These are phyloP conservation scores for Potamilus streckersoni DNA, from an alignment of 1,140 invertebrate species.

Conservation along the genomic window DNA sequence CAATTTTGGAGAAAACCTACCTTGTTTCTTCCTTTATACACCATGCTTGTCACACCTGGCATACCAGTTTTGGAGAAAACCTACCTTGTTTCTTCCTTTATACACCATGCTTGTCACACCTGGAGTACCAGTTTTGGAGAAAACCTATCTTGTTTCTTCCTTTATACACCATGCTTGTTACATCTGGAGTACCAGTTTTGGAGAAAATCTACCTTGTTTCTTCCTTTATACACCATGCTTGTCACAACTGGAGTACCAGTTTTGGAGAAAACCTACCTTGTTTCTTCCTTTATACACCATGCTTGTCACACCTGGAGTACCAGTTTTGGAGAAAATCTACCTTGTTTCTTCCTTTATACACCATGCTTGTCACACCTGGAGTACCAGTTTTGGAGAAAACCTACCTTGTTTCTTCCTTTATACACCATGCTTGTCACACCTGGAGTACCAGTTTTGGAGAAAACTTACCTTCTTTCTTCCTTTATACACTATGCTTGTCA, in stretches of 20 bases:
- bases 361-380: conserved; percentile 44
- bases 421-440: conserved; percentile 46
- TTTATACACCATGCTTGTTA: conserved; percentile 43
- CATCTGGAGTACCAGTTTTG: no score
- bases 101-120: conserved; percentile 46
- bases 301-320: conserved; percentile 42
- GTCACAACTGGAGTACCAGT: conserved; percentile 32
- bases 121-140: no score
- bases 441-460: no score
- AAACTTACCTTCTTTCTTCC: conserved; percentile 38
- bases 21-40: conserved; percentile 40
- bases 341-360: conserved; percentile 40
- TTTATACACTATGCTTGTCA: conserved; percentile 42
- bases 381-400: neutral
- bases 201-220: conserved; percentile 32
- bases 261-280: conserved; percentile 24
- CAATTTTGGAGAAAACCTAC: conserved; percentile 7
- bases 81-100: conserved; percentile 39
- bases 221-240: conserved; percentile 41
- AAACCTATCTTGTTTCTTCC: conserved; percentile 37
- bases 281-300: conserved; percentile 41
- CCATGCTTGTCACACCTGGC: conserved; percentile 44
- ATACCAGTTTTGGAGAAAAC: neutral
- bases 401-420: conserved; percentile 39
- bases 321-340: conserved; percentile 8